Conservation (phyloP, 2,797 vertebrate genomes). For the Apogon hyalosoma region DNA sequence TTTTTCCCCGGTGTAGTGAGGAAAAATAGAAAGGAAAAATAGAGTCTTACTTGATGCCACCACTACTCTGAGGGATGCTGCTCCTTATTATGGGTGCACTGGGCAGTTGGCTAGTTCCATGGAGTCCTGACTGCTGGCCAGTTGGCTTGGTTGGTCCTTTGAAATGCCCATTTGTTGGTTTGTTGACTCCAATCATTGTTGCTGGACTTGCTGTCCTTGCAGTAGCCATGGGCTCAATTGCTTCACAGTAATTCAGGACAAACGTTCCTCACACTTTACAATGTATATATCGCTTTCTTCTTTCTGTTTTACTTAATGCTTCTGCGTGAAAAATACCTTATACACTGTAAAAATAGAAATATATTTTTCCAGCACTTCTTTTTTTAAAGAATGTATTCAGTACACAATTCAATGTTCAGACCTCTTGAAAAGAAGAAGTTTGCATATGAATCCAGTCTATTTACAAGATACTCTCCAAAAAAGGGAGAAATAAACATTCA, state of each 20-base stretch:
- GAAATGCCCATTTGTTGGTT: conserved; percentile 78
- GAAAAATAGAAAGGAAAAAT: background rate
- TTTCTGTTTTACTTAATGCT: conserved; percentile 44
- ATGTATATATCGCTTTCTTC: conserved; percentile 15
- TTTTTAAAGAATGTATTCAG: conserved; percentile 55
- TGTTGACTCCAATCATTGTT: conserved; percentile 76
- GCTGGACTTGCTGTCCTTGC: conserved; percentile 81
- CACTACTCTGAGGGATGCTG: conserved; percentile 76
- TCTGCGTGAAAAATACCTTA: conserved; percentile 47
- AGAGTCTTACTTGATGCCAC: conserved; percentile 79
- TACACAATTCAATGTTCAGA: conserved; percentile 60
- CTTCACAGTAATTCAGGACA: conserved; percentile 7
- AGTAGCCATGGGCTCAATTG: conserved; percentile 75
- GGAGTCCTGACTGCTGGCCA: conserved; percentile 53
- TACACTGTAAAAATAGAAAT: conserved; percentile 58
- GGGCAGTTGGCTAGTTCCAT: conserved; percentile 54
- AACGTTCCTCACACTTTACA: conserved; percentile 30
- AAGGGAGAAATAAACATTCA: conserved; percentile 82
- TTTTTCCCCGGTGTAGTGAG: too few relatives aligned
- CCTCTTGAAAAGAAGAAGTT: conserved; percentile 83
- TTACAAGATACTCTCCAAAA: conserved; percentile 84
- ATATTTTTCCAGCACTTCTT: conserved; percentile 24
- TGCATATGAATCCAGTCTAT: conserved; percentile 73
- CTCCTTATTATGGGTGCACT: conserved; percentile 64
- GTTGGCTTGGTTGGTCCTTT: conserved; percentile 69